Conservation (phyloP, 2,113 vertebrate species). For the Nyctereutes procyonoides region DNA sequence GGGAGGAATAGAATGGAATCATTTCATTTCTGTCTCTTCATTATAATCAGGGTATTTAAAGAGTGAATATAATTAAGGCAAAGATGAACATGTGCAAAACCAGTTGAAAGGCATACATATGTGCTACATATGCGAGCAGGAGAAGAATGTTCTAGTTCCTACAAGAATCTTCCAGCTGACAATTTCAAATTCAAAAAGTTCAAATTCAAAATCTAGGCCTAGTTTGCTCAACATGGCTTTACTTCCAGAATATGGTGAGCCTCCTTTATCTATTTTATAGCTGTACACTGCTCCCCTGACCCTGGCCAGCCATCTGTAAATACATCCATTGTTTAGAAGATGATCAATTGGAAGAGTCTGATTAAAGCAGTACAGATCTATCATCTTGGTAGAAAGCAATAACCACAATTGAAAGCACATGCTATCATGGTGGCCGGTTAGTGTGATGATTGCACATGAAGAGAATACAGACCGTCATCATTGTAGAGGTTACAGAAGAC, state of each 20-base stretch:
- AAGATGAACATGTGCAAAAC: conserved; percentile 35
- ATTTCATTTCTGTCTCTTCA: conserved; percentile 36
- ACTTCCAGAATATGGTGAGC: not conserved
- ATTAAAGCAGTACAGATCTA: not conserved
- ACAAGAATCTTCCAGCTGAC: not conserved
- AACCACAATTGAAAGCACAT: not conserved
- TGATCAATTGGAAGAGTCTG: not conserved
- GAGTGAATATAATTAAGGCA: conserved; percentile 41
- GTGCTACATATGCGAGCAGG: not conserved
- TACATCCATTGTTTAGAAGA: not conserved
- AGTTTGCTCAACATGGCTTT: not conserved
- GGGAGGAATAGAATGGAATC: not conserved
- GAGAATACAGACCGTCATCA: not conserved
- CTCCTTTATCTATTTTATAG: not conserved
- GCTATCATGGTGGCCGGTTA: not conserved
- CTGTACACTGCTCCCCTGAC: not conserved
- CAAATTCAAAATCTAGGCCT: not conserved
- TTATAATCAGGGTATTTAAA: conserved; percentile 45
- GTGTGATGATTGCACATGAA: not conserved
- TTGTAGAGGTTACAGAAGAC: not conserved
- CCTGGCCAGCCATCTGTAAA: not conserved
- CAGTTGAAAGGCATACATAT: conserved; percentile 6
- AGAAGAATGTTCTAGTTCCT: not conserved
- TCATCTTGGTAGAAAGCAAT: not conserved
- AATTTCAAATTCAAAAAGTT: not conserved